These are phyloP conservation scores for Podarcis cretensis DNA, from an alignment of 2,113 vertebrate species.

Conservation along the genomic window DNA sequence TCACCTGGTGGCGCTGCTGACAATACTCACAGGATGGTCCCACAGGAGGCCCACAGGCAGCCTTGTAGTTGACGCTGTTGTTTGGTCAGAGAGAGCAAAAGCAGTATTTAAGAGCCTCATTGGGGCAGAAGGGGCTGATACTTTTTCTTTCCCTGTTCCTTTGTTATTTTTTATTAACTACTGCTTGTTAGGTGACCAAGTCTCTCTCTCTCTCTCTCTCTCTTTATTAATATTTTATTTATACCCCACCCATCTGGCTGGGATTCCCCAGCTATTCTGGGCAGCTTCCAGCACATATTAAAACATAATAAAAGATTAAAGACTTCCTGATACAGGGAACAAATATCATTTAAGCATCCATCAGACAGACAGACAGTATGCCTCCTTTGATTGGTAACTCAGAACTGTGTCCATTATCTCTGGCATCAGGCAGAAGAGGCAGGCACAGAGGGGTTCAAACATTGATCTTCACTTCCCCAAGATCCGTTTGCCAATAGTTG, in stretches of 20 bases:
- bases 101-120: background rate
- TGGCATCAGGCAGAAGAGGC: background rate
- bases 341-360: background rate
- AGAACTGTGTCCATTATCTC: no score
- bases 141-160: background rate
- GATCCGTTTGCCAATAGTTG: background rate
- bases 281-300: no score
- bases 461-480: background rate
- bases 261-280: no score
- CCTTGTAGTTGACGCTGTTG: slow-evolving; percentile 88
- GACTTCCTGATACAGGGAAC: background rate
- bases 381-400: background rate
- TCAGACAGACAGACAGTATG: background rate
- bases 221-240: no score
- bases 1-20: slow-evolving; percentile 81
- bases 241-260: no score
- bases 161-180: background rate
- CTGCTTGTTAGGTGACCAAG: background rate
- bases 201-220: no score
- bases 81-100: background rate
- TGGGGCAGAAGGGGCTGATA: no score
- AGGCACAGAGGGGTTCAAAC: background rate
- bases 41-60: slow-evolving; percentile 85
- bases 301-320: no score
- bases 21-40: slow-evolving; percentile 85